Evolutionary conservation across 2,113 vertebrate genomes (phyloP), one percentile per base, ranked within the genome.

Genomic region (Tachycineta bicolor): DNA sequence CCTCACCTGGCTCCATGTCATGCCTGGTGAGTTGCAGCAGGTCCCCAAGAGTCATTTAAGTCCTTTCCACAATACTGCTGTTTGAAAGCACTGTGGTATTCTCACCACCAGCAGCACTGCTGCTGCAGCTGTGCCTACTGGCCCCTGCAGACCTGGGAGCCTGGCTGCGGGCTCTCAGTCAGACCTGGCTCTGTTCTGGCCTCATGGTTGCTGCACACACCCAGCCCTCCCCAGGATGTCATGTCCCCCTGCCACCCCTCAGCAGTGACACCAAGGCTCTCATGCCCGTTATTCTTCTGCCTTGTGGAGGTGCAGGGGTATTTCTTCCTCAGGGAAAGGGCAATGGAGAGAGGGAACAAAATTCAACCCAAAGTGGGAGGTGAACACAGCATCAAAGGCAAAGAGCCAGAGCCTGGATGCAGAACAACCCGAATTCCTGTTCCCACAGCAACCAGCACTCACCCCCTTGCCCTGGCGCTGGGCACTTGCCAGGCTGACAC

Each of bases 1-100:
- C 39, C 52, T 44, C 0, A 0, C 18, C 20, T 1, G 2, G 22
- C 23, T 94, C 15, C 25, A 11, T n/a, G 29, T 3, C 0, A 0
- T 56, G 58, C 39, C 28, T 4, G 3, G 16, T 1, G 5, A 37
- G 73, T 7, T 46, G 34, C 43, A 52, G 46, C 17, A 73, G 26
- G 34, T 59, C 20, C 21, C 15, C 43, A n/a, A 28, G 70, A n/a
- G 9, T 11, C 4, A 33, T 47, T 43, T 31, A 37, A 67, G 17
- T 23, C 18, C 26, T 56, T 69, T 39, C 58, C n/a, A 10, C 7
- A 2, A 7, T 10, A 1, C 4, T 20, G 25, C 64, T 41, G 31
- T 47, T 60, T 11, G 23, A 64, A 64, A 39, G 4, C 31, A 8
- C 24, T 1, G 2, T 15, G 4, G 14, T 3, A 10, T 12, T 59